phyloP scores from a whole-genome alignment of 2,113 vertebrate genomes.

The Mungos mungo region DNA sequence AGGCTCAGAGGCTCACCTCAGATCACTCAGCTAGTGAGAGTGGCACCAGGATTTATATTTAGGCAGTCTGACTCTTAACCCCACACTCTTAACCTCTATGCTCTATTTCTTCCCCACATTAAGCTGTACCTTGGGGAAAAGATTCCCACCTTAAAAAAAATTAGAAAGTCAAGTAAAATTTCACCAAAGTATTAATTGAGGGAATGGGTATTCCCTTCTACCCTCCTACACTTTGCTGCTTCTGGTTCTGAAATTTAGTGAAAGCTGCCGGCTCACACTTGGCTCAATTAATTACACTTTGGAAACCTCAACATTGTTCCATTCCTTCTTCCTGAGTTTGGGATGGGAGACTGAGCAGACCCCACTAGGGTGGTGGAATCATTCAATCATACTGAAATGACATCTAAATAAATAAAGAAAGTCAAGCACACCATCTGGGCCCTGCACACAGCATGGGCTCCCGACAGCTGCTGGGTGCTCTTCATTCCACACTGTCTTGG shows the following conservation, averaged over 20 bases:
- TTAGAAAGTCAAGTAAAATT: neutral
- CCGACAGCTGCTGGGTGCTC: constrained; percentile 19
- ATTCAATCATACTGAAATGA: constrained; percentile 57
- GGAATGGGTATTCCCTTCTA: neutral
- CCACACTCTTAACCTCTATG: neutral
- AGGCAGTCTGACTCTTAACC: neutral
- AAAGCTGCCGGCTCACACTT: neutral
- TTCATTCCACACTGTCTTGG: constrained; percentile 42
- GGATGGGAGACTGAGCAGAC: neutral
- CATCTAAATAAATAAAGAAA: constrained; percentile 64
- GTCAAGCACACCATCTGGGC: constrained; percentile 24
- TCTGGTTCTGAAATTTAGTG: neutral
- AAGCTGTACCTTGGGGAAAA: neutral
- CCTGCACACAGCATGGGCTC: neutral
- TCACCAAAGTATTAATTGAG: neutral
- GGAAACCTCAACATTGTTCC: neutral
- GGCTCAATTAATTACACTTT: constrained; percentile 23
- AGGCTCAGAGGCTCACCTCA: neutral
- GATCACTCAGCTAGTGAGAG: neutral
- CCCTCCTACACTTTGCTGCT: neutral
- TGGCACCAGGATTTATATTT: neutral
- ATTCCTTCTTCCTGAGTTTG: neutral
- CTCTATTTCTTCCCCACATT: neutral
- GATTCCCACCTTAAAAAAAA: neutral
- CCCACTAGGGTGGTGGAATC: constrained; percentile 33